Evolutionary conservation across 2,113 vertebrate genomes (phyloP).

Genomic region (Hipposideros armiger): DNA sequence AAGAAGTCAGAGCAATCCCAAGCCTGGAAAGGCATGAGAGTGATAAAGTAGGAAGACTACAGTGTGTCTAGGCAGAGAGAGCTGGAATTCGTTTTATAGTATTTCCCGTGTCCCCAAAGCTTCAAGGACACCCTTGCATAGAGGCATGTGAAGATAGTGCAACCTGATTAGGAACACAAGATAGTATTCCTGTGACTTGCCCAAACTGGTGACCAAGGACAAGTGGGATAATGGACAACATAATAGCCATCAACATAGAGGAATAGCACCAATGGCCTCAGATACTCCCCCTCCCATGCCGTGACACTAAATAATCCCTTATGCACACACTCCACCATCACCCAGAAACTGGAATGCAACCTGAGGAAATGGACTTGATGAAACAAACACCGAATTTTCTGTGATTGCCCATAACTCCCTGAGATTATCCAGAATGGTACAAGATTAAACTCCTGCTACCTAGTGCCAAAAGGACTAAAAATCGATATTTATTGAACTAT

Average conservation of each 20-base stretch:
- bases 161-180: not conserved
- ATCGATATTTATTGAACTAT: not conserved
- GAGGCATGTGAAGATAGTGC: not conserved
- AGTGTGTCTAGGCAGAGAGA: not conserved
- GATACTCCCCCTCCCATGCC: fast-evolving
- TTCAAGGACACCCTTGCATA: not conserved
- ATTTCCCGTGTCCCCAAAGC: not conserved
- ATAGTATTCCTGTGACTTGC: not conserved
- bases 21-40: not conserved
- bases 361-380: not conserved
- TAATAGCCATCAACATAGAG: not conserved
- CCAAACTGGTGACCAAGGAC: not conserved
- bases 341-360: not conserved
- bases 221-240: not conserved
- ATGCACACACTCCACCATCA: not conserved
- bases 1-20: not conserved
- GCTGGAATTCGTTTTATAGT: not conserved
- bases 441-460: not conserved
- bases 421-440: not conserved
- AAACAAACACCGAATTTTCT: not conserved
- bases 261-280: not conserved
- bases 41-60: not conserved
- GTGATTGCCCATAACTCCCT: not conserved
- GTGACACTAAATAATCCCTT: not conserved
- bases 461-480: not conserved